Base-by-base conservation (phyloP, 2,888 invertebrate species). In the Sminthurinus aureus region DNA sequence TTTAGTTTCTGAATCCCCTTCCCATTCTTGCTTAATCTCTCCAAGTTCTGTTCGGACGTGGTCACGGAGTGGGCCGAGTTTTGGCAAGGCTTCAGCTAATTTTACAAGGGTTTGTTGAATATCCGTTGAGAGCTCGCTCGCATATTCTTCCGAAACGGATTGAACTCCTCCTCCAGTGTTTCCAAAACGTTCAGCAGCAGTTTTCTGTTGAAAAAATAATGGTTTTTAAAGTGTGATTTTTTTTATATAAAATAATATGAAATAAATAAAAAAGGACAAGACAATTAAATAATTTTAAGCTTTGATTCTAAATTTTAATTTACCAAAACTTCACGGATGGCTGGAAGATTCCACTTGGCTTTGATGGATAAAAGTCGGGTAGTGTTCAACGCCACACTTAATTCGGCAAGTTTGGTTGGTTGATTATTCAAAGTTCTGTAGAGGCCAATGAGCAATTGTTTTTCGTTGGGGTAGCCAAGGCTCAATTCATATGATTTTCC, bases 241-340 rank as follows among this genome's bases (percentile, higher is more conserved):
- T 15, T 11, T 11, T 71, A 71, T 71, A 24, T 24, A 73, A 24
- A 73, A 24, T 24, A 18, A 20, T 12, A 71, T 73, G 6, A 73
- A 24, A n/a, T n/a, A 9, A 73, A 73, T 73, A 24, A 22, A 73
- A 73, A 73, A 73, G 26, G 24, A 71, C 71, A 12, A n/a, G 12
- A n/a, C n/a, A n/a, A n/a, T n/a, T n/a, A n/a, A n/a, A n/a, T n/a
- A n/a, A n/a, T n/a, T n/a, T n/a, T n/a, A n/a, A n/a, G n/a, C n/a
- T n/a, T n/a, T n/a, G n/a, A n/a, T n/a, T 52, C 9, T 64, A 18
- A 78, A 78, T 20, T 11, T 26, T 66, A 67, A 67, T 58, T 2
- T 78, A 83, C 83, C 83, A 83, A 71, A 71, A 78, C 77, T 83
- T 83, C n/a, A 38, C 73, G 83, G 58, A 83, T 67, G 18, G 71